Evolutionary conservation across 2,113 vertebrate species (phyloP).

Genomic region (Myocastor coypus): DNA sequence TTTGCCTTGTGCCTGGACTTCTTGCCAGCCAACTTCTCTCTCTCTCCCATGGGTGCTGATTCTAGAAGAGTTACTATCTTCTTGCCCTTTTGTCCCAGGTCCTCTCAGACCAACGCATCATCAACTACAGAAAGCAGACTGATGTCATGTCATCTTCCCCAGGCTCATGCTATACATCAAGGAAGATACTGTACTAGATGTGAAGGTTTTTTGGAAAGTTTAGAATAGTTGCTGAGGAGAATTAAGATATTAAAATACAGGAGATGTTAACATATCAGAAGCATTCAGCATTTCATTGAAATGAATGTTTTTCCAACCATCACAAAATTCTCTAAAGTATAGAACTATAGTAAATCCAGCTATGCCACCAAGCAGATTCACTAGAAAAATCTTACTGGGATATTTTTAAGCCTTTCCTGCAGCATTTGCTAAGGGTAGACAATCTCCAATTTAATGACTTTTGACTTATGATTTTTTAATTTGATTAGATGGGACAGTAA

Average conservation of each 20-base stretch:
- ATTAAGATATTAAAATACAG: background rate
- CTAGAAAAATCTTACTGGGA: background rate
- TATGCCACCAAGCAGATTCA: background rate
- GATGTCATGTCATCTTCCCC: background rate
- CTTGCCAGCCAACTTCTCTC: background rate
- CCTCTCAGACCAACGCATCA: background rate
- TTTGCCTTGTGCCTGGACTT: background rate
- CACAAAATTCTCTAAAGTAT: background rate
- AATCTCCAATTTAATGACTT: background rate
- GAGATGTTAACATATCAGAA: background rate
- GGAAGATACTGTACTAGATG: background rate
- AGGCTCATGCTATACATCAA: background rate
- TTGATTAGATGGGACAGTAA: background rate
- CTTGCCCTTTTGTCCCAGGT: background rate
- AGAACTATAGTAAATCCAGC: background rate
- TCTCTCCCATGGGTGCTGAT: background rate
- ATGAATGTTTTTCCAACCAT: background rate
- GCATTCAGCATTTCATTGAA: background rate
- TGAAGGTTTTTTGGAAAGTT: background rate
- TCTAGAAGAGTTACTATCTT: background rate
- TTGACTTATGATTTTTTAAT: background rate
- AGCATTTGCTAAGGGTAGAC: background rate
- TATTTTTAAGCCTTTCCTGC: background rate
- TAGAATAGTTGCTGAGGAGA: background rate
- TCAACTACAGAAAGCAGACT: background rate